These are phyloP conservation scores for Falco cherrug DNA, from an alignment of 2,797 vertebrate species.

Conservation along the genomic window DNA sequence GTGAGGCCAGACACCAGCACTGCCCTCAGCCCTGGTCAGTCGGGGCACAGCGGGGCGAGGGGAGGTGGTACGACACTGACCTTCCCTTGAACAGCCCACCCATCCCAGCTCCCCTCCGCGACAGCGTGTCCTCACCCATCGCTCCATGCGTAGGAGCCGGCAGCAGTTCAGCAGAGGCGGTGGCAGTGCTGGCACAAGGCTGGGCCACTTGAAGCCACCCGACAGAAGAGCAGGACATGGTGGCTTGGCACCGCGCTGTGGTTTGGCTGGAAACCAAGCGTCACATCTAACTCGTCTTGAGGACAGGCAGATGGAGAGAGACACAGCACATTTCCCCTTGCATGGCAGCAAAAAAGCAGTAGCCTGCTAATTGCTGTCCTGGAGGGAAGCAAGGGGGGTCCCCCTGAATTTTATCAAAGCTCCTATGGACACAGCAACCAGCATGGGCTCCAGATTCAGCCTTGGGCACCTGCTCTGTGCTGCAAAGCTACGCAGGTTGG, in stretches of 20 bases:
- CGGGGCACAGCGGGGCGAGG: fast-evolving
- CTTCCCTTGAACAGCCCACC: not conserved
- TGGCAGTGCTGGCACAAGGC: fast-evolving
- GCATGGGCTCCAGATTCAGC: not conserved
- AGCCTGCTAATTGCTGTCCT: not conserved
- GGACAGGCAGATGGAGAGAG: not conserved
- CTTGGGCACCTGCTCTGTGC: not conserved
- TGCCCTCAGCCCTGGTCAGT: fast-evolving
- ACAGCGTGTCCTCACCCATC: not conserved
- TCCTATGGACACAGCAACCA: not conserved
- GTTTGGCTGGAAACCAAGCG: not conserved
- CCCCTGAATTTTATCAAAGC: not conserved
- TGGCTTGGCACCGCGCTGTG: fast-evolving
- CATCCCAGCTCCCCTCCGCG: not conserved
- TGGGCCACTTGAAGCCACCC: not conserved
- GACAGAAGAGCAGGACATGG: not conserved
- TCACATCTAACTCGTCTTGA: not conserved
- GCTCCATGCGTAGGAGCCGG: fast-evolving
- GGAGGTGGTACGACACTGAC: not conserved
- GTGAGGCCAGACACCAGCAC: not conserved
- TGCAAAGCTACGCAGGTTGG: not conserved
- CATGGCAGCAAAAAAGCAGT: not conserved
- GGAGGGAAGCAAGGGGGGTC: not conserved
- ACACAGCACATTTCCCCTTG: not conserved
- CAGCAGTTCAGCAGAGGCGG: not conserved